Conservation (phyloP, 2,113 vertebrate species). For the Carassius carassius region DNA sequence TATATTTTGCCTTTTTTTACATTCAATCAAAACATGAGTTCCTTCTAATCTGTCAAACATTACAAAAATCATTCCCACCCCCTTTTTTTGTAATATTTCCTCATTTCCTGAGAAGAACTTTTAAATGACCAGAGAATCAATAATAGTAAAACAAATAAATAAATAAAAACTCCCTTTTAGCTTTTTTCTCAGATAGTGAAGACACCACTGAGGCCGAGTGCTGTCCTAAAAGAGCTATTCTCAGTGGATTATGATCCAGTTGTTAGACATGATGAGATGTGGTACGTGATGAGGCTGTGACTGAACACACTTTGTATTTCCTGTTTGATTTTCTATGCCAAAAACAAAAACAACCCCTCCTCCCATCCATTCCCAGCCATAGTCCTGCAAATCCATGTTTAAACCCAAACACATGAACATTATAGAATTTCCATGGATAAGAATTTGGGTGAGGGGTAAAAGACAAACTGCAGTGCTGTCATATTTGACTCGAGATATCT, state of each 20-base stretch:
- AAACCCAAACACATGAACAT: conserved; percentile 43
- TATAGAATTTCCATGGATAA: neutral
- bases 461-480: neutral
- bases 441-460: conserved; percentile 19
- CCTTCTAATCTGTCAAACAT: no score
- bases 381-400: conserved; percentile 1
- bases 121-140: no score
- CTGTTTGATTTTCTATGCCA: conserved; percentile 57
- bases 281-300: conserved; percentile 54
- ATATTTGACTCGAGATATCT: neutral
- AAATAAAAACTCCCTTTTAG: neutral
- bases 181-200: conserved; percentile 2
- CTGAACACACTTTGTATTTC: conserved; percentile 56
- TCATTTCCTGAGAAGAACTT: no score
- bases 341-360: conserved; percentile 28
- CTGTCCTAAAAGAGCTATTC: conserved; percentile 41
- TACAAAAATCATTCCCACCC: no score
- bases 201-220: conserved; percentile 16
- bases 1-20: no score
- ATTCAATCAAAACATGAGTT: no score
- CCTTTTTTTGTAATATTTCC: no score
- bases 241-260: conserved; percentile 44
- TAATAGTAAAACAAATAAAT: no score
- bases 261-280: conserved; percentile 53
- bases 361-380: conserved; percentile 12